Percentiles rank a stretch among this genome's conserved stretches.
Conservation (phyloP, 1,140 invertebrate genomes). For the Episyrphus balteatus region DNA sequence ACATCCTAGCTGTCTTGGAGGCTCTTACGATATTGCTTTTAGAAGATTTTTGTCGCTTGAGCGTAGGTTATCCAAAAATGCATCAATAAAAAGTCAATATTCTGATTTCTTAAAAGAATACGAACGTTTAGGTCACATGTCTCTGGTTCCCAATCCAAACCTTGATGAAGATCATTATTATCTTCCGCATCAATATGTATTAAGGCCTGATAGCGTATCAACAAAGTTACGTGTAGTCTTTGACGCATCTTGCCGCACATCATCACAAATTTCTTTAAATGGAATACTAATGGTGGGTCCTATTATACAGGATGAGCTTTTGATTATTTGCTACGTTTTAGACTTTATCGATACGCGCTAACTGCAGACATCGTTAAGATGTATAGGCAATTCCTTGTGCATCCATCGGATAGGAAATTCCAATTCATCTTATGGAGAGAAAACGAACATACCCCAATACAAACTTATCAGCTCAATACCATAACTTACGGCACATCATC, state of each 20-base stretch:
- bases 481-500: constrained; percentile 2
- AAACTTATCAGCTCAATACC: constrained; percentile 10
- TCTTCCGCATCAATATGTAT: constrained; percentile 22
- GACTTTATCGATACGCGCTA: constrained; percentile 23
- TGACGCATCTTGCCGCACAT: constrained; percentile 8
- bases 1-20: neutral
- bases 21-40: constrained; percentile 10
- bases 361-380: constrained; percentile 35
- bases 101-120: constrained; percentile 21
- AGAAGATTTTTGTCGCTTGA: constrained; percentile 12
- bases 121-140: constrained; percentile 17
- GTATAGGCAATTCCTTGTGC: constrained; percentile 35
- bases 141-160: neutral
- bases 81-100: no score
- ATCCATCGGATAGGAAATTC: constrained; percentile 22
- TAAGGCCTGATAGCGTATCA: constrained; percentile 11
- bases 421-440: constrained; percentile 38
- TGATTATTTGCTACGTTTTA: constrained; percentile 36
- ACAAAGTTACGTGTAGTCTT: constrained; percentile 27
- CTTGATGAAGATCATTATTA: constrained; percentile 10
- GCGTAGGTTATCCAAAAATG: no score
- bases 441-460: constrained; percentile 7
- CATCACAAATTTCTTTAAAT: constrained; percentile 26
- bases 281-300: constrained; percentile 29
- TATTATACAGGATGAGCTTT: constrained; percentile 32